These are phyloP conservation scores for Anaspis maculata DNA, from an alignment of 2,888 invertebrate species.

Conservation along the genomic window DNA sequence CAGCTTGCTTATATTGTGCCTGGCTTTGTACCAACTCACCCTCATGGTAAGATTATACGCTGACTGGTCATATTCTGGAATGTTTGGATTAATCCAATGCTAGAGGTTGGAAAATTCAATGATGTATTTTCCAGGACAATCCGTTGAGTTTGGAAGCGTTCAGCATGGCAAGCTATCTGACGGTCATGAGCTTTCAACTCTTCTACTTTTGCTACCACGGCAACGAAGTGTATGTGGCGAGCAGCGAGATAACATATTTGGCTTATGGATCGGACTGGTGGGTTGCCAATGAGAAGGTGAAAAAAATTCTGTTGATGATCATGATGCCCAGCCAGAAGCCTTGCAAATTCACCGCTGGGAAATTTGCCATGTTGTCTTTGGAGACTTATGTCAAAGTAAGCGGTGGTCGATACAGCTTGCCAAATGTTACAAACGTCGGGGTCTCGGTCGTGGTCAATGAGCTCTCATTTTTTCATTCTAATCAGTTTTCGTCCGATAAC, in stretches of 20 bases:
- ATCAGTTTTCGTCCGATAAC: no score
- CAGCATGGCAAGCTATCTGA: slow-evolving; percentile 7
- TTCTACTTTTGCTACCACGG: slow-evolving; percentile 10
- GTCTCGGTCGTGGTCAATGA: no score
- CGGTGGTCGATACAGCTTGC: no score
- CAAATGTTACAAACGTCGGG: no score
- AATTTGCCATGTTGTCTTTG: slow-evolving; percentile 8
- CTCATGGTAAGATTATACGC: not conserved
- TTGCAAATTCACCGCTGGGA: slow-evolving; percentile 7
- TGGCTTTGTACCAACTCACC: slow-evolving; percentile 14
- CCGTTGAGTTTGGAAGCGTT: slow-evolving; percentile 7
- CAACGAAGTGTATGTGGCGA: slow-evolving; percentile 7
- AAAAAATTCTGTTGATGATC: slow-evolving; percentile 3
- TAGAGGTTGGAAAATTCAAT: no score
- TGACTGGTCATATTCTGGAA: slow-evolving; percentile 5
- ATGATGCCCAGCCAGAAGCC: slow-evolving; percentile 10
- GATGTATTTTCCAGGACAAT: slow-evolving; percentile 3
- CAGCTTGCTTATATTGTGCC: slow-evolving; percentile 15
- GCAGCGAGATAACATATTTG: slow-evolving; percentile 1
- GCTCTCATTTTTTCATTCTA: no score
- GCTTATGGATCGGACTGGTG: slow-evolving; percentile 6
- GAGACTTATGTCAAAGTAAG: slow-evolving; percentile 8
- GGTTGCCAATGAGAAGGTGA: slow-evolving; percentile 2
- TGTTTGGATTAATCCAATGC: not conserved
- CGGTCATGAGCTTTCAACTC: slow-evolving; percentile 6